A percentile compares a stretch with the other conserved stretches of the same genome.
Evolutionary conservation across 2,113 vertebrate genomes (phyloP).

Genomic region (Steatornis caripensis): DNA sequence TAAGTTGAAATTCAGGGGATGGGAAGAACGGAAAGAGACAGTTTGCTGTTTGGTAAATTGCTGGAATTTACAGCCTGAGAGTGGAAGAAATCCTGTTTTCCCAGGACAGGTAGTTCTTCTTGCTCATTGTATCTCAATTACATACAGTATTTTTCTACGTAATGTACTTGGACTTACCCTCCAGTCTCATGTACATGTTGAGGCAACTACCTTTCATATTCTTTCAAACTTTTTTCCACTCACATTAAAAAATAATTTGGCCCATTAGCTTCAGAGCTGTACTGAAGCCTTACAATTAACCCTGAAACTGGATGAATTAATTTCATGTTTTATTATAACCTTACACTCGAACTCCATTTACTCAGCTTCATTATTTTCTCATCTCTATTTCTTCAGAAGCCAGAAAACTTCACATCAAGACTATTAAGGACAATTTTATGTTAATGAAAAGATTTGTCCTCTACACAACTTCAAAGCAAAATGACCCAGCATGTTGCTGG

Average conservation of each 20-base stretch:
- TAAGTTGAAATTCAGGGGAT: background rate
- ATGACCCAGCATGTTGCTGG: background rate
- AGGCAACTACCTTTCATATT: background rate
- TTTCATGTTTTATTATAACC: background rate
- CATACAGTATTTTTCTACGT: background rate
- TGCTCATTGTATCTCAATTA: background rate
- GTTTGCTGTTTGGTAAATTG: background rate
- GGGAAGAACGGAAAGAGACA: background rate
- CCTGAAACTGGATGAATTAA: background rate
- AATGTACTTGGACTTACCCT: background rate
- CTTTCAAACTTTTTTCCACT: background rate
- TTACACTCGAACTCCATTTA: background rate
- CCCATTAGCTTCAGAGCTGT: background rate
- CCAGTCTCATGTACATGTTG: background rate
- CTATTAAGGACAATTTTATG: background rate
- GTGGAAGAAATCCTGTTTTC: background rate
- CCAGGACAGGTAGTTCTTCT: background rate
- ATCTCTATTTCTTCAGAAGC: slow-evolving; percentile 1
- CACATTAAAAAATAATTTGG: slow-evolving; percentile 1
- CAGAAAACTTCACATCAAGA: background rate
- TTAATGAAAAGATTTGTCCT: background rate
- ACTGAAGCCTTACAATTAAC: background rate
- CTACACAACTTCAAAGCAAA: background rate
- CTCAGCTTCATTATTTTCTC: slow-evolving; percentile 17
- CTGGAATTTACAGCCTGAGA: background rate